phyloP scores from a whole-genome alignment of 2,797 vertebrate genomes.

The Apodemus agrarius region DNA sequence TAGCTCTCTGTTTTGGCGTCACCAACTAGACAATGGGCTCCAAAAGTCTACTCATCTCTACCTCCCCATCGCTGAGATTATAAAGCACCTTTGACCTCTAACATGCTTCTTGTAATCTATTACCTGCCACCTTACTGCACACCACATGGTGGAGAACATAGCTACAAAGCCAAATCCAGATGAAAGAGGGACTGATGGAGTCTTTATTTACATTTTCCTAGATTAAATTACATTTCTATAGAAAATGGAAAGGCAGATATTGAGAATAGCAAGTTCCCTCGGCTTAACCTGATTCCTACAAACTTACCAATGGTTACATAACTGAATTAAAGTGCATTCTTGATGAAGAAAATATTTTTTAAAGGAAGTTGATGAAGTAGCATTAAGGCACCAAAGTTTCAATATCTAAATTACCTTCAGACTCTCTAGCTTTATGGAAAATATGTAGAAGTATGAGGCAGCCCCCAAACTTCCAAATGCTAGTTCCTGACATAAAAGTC shows the following conservation, averaged over 20 bases:
- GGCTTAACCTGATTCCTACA: not conserved
- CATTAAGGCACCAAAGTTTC: not conserved
- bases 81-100: not conserved
- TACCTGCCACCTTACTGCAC: not conserved
- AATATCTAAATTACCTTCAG: slow-evolving; percentile 21
- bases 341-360: slow-evolving; percentile 30
- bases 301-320: not conserved
- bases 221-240: not conserved
- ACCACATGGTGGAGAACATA: not conserved
- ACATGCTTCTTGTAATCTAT: not conserved
- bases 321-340: not conserved
- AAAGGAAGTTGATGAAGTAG: not conserved
- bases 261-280: not conserved
- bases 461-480: slow-evolving; percentile 25
- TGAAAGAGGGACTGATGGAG: not conserved
- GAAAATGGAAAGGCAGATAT: not conserved
- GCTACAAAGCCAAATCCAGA: not conserved
- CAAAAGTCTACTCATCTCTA: not conserved
- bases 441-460: not conserved
- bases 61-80: too few relatives aligned
- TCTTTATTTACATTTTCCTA: not conserved
- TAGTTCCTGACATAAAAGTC: slow-evolving; percentile 28
- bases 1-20: not conserved
- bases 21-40: not conserved
- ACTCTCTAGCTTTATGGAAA: slow-evolving; percentile 29